These are phyloP conservation scores for Hartigia nigra DNA, from an alignment of 2,888 invertebrate genomes.

Conservation along the genomic window DNA sequence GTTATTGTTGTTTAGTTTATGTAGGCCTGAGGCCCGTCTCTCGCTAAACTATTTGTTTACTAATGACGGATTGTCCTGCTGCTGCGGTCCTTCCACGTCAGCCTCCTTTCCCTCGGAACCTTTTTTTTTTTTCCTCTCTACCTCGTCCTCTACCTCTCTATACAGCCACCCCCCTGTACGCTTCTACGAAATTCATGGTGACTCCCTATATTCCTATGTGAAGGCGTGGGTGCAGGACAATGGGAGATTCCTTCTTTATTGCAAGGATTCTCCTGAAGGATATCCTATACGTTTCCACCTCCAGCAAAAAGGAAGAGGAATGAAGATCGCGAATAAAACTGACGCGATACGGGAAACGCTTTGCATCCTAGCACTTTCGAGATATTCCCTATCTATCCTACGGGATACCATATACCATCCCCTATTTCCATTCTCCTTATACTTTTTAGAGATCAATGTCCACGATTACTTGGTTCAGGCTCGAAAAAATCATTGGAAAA, in stretches of 20 bases:
- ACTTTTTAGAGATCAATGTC: background rate
- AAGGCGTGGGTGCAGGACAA: constrained; percentile 20
- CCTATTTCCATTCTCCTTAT: background rate
- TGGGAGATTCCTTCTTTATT: constrained; percentile 16
- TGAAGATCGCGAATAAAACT: background rate
- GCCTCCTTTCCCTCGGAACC: background rate
- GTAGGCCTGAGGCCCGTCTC: constrained; percentile 46
- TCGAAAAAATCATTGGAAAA: background rate
- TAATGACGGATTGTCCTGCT: constrained; percentile 59
- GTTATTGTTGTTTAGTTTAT: constrained; percentile 58
- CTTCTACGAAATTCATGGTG: background rate
- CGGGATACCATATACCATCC: background rate
- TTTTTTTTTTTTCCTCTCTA: too few relatives aligned
- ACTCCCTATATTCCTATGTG: background rate
- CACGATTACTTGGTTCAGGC: background rate
- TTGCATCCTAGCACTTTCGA: background rate
- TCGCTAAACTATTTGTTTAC: constrained; percentile 60
- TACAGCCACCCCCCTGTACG: background rate
- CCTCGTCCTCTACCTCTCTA: constrained; percentile 8
- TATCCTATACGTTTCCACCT: background rate
- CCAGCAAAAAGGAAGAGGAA: background rate
- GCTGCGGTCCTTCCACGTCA: constrained; percentile 16
- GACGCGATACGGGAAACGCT: background rate
- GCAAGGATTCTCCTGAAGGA: constrained; percentile 6
- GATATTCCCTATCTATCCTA: background rate